Conservation (phyloP, 2,888 invertebrate genomes). For the Hydrotaea diabolus region DNA sequence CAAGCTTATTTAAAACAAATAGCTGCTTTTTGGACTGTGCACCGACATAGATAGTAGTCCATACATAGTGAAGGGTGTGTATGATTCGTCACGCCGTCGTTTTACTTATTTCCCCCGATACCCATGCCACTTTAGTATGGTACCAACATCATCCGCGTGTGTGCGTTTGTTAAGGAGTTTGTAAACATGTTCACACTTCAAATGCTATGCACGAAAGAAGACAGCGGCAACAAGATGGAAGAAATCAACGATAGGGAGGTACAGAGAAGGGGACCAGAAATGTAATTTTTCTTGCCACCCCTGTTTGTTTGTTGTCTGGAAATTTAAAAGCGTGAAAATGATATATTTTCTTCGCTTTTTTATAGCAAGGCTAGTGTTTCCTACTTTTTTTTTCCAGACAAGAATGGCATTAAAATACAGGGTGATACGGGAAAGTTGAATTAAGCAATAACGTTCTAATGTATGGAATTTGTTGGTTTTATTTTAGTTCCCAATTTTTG, state of each 20-base stretch:
- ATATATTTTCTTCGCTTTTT: slow-evolving; percentile 40
- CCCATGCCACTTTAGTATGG: slow-evolving; percentile 40
- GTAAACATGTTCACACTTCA: slow-evolving; percentile 45
- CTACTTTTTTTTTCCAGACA: too few relatives aligned
- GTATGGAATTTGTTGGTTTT: too few relatives aligned
- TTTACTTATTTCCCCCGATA: neutral
- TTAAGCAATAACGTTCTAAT: too few relatives aligned
- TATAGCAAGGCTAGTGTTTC: too few relatives aligned
- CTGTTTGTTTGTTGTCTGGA: neutral
- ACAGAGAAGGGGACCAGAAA: slow-evolving; percentile 18
- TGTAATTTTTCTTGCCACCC: neutral
- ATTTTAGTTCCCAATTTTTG: too few relatives aligned
- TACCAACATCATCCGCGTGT: slow-evolving; percentile 26
- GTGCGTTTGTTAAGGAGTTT: slow-evolving; percentile 25
- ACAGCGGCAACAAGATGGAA: neutral
- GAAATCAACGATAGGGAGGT: neutral
- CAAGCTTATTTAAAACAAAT: too few relatives aligned
- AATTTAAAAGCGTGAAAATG: slow-evolving; percentile 52
- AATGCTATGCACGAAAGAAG: neutral
- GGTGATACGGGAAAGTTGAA: too few relatives aligned
- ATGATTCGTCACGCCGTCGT: neutral
- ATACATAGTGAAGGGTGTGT: neutral
- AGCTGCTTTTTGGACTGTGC: too few relatives aligned
- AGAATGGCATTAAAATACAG: too few relatives aligned
- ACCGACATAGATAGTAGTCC: too few relatives aligned